Percentiles rank a stretch among this genome's conserved stretches.
These are phyloP conservation scores for Trichomalopsis sarcophagae DNA, from an alignment of 1,140 invertebrate genomes.

Conservation along the genomic window DNA sequence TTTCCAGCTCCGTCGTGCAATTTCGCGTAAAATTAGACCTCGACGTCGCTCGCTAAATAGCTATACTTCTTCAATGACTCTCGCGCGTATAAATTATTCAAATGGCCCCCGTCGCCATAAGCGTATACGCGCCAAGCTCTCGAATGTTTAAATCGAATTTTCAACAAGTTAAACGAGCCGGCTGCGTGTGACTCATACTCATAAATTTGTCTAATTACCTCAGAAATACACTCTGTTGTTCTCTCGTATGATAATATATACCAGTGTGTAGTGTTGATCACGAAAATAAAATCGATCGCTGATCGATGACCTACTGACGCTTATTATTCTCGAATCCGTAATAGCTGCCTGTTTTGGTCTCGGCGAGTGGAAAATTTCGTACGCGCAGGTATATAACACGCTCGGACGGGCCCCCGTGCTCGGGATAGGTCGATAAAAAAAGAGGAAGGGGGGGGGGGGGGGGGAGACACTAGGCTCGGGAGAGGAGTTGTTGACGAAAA, in stretches of 20 bases:
- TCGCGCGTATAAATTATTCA: constrained; percentile 30
- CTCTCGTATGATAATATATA: too few species aligned
- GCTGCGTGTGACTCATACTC: constrained; percentile 35
- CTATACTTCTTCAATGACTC: not conserved
- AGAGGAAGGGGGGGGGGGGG: not conserved
- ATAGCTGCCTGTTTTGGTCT: not conserved
- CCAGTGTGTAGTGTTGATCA: too few species aligned
- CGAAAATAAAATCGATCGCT: not conserved
- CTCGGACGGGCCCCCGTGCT: not conserved
- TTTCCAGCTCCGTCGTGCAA: not conserved
- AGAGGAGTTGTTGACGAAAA: constrained; percentile 1
- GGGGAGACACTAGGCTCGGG: not conserved
- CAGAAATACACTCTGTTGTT: not conserved
- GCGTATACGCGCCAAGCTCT: not conserved
- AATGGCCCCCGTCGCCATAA: not conserved
- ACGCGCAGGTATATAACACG: not conserved
- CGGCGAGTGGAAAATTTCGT: constrained; percentile 12
- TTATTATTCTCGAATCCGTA: not conserved
- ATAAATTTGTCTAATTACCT: constrained; percentile 29
- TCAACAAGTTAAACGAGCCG: constrained; percentile 42
- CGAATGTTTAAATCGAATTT: constrained; percentile 41
- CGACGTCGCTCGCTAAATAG: not conserved
- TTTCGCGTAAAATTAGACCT: not conserved
- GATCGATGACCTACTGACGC: constrained; percentile 32
- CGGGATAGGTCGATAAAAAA: not conserved